phyloP scores from a whole-genome alignment of 2,888 invertebrate species.

The Alcis repandata region DNA sequence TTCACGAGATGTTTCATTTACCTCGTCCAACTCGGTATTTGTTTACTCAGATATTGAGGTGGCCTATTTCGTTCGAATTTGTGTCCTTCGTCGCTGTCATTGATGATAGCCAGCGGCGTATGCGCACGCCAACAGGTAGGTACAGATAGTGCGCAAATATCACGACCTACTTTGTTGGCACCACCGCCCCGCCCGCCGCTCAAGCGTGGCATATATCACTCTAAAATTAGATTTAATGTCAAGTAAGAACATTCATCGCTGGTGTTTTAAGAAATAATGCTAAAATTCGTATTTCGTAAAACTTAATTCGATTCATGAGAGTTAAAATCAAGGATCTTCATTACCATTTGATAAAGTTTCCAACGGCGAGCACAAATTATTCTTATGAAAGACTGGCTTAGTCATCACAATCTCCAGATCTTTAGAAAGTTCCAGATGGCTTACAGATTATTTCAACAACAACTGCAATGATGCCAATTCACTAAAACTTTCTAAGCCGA shows the following conservation, averaged over 20 bases:
- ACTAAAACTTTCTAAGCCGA: conserved; percentile 31
- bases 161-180: conserved; percentile 78
- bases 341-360: background rate
- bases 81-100: conserved; percentile 63
- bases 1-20: conserved; percentile 52
- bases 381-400: conserved; percentile 9
- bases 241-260: conserved; percentile 51
- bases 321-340: background rate
- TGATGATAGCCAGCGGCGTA: conserved; percentile 55
- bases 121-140: conserved; percentile 52
- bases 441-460: conserved; percentile 21
- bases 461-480: conserved; percentile 23
- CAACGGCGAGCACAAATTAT: background rate
- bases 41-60: conserved; percentile 51
- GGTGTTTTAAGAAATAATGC: background rate
- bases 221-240: conserved; percentile 75
- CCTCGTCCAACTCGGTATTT: conserved; percentile 48
- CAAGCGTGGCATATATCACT: conserved; percentile 62
- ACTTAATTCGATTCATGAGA: background rate
- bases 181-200: conserved; percentile 61
- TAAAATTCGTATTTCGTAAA: background rate
- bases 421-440: conserved; percentile 27
- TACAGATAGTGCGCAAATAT: conserved; percentile 65
- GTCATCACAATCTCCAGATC: conserved; percentile 9
- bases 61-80: conserved; percentile 53